Evolutionary conservation across 2,113 vertebrate genomes (phyloP), one percentile per base, ranked within the genome.

Genomic region (Eptesicus fuscus): DNA sequence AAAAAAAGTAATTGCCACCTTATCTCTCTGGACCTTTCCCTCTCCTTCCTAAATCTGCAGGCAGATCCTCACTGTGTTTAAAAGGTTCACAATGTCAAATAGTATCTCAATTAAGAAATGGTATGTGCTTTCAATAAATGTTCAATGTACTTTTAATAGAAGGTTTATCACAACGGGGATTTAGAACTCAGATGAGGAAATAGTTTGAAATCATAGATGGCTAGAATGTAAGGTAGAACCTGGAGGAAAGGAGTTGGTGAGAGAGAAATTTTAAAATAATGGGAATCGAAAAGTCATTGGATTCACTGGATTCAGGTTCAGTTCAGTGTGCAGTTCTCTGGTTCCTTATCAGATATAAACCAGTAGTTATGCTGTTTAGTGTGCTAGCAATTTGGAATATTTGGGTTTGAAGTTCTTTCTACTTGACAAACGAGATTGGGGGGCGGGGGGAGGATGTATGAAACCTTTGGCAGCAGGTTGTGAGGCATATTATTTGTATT

Each of bases 401-500:
- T 96, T 35, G 30, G 28, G 18, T 90, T 91, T 93, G 59, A n/a
- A 37, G 88, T 77, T 90, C 49, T 79, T 87, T 95, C 82, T 73
- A 18, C 42, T 93, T 74, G 28, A 76, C 18, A 30, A 4, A 28
- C 67, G 42, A 47, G 44, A 42, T 23, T 16, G 65, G 87, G 23
- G 9, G 56, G 22, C 0, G 9, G 9, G 23, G 56, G 23, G 56
- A 25, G 40, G 9, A 13, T 42, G 44, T 35, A 37, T 71, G 63
- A 44, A 92, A 47, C 37, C 89, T 93, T 97, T 78, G 93, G 0
- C 25, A 93, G 74, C 35, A 56, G 94, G 51, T 83, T 97, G 86
- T 35, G 76, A 95, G 77, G 23, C 90, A 83, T 18, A 59, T 96
- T 97, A 89, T 95, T 93, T 95, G 91, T 96, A 49, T 82, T 84